Conservation (phyloP, 2,888 invertebrate genomes). For the Cantharis rustica region DNA sequence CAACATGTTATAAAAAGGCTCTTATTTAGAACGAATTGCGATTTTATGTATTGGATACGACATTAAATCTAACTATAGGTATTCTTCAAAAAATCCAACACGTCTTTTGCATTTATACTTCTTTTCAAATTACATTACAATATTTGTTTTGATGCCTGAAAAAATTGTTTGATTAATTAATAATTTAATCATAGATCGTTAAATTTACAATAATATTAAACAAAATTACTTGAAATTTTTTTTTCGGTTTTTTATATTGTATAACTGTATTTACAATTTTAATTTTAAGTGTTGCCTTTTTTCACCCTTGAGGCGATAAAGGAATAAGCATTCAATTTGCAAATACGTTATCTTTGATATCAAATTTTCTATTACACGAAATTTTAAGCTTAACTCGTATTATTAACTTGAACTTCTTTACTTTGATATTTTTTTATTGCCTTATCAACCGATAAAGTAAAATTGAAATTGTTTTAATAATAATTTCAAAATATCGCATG, state of each 20-base stretch:
- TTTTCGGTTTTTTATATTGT: no score
- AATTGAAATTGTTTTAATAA: not conserved
- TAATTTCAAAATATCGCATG: not conserved
- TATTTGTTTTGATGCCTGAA: not conserved
- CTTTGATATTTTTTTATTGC: not conserved
- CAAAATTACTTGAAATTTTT: no score
- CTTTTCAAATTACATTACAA: not conserved
- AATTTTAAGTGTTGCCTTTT: no score
- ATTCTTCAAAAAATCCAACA: not conserved
- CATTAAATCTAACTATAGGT: not conserved
- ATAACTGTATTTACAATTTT: no score
- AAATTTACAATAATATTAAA: not conserved
- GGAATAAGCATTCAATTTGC: no score
- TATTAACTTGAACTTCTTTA: not conserved
- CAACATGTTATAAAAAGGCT: not conserved
- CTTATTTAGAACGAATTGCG: not conserved
- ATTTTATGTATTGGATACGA: not conserved
- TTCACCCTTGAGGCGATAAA: no score
- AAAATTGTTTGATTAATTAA: not conserved
- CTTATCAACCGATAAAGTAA: not conserved
- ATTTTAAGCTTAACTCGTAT: not conserved
- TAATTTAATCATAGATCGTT: not conserved
- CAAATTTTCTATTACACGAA: not conserved
- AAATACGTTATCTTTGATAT: no score
- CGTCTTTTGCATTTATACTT: not conserved